Evolutionary conservation across 2,113 vertebrate genomes (phyloP).

Genomic region (Ochotona curzoniae): DNA sequence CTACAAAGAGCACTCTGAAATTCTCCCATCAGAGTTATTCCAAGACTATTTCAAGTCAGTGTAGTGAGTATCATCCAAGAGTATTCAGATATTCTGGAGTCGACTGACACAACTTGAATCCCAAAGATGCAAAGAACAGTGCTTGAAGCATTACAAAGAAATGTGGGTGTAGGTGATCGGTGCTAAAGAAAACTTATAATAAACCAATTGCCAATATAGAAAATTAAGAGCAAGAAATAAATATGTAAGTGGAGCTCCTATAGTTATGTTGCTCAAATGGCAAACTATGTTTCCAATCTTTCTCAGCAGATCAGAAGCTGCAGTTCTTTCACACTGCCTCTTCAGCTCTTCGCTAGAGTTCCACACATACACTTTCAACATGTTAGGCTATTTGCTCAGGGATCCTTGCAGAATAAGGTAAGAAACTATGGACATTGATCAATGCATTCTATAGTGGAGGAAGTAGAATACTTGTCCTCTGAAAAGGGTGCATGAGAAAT

Average conservation of each 20-base stretch:
- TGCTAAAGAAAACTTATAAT: not conserved
- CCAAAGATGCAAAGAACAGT: slow-evolving; percentile 75
- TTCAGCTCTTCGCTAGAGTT: not conserved
- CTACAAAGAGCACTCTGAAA: not conserved
- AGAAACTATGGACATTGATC: not conserved
- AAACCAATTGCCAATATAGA: not conserved
- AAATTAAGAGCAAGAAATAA: not conserved
- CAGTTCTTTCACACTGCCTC: not conserved
- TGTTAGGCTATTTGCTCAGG: not conserved
- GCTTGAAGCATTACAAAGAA: slow-evolving; percentile 65
- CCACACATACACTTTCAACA: not conserved
- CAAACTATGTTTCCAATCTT: not conserved
- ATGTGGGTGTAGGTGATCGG: not conserved
- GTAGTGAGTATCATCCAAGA: not conserved
- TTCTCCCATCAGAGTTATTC: not conserved
- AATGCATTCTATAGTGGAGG: not conserved
- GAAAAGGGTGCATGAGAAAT: not conserved
- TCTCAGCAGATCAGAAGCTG: not conserved
- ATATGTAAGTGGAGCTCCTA: not conserved
- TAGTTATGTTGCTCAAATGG: not conserved
- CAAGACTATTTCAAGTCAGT: not conserved
- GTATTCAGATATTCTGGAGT: slow-evolving; percentile 67
- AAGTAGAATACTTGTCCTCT: not conserved
- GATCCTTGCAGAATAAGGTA: not conserved
- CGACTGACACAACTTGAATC: slow-evolving; percentile 74